These are phyloP conservation scores for Condylura cristata DNA, from an alignment of 2,113 vertebrate species.

Conservation along the genomic window DNA sequence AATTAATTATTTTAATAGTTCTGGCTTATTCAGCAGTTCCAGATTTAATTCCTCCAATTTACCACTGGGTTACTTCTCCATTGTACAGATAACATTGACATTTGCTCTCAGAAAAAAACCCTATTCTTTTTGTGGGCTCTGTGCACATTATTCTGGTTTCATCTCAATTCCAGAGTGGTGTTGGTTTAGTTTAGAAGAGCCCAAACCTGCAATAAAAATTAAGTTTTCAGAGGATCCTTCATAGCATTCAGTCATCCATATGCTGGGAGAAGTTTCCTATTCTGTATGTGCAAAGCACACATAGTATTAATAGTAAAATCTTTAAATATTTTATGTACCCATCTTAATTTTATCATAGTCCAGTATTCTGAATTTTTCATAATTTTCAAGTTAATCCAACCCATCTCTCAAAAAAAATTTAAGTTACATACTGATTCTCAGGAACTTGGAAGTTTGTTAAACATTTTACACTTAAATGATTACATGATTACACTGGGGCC, in stretches of 20 bases:
- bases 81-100: background rate
- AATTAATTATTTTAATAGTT: background rate
- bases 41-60: background rate
- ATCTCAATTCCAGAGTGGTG: constrained; percentile 7
- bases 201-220: background rate
- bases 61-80: background rate
- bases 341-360: constrained; percentile 19
- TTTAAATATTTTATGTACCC: background rate
- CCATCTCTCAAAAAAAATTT: background rate
- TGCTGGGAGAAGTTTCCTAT: background rate
- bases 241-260: background rate
- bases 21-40: background rate
- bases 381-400: background rate
- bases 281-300: background rate
- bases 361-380: background rate
- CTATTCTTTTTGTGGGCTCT: background rate
- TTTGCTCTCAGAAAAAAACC: background rate
- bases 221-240: background rate
- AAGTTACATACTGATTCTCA: background rate
- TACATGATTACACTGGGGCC: background rate
- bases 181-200: constrained; percentile 26
- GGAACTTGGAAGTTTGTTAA: background rate
- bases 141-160: background rate
- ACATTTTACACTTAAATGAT: background rate
- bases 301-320: background rate